Conservation (phyloP, 2,888 invertebrate genomes). For the Metallyticus violacea region DNA sequence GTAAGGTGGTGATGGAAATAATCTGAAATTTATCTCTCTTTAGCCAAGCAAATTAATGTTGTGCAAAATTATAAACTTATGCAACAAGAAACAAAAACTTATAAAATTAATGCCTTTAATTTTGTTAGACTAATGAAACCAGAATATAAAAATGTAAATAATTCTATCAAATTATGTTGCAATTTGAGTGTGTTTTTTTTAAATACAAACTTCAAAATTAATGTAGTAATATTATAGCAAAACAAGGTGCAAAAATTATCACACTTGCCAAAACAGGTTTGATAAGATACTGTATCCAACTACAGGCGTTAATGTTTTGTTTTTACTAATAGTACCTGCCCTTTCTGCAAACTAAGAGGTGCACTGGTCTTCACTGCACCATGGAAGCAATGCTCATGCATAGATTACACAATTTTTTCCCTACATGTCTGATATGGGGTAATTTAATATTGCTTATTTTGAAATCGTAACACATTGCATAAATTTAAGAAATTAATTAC, state of each 20-base stretch:
- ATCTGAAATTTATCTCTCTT: neutral
- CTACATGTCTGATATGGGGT: neutral
- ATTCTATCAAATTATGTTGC: neutral
- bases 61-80: neutral
- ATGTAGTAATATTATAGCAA: neutral
- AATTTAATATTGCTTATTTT: too few species aligned
- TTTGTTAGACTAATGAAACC: neutral
- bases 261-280: conserved; percentile 15
- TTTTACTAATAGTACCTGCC: conserved; percentile 10
- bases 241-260: neutral
- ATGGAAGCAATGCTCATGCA: neutral
- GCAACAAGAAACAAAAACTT: neutral
- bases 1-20: neutral
- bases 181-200: neutral
- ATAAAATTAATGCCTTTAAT: neutral
- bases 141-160: neutral
- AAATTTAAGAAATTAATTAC: neutral
- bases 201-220: neutral
- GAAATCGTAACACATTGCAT: neutral
- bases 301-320: conserved; percentile 12
- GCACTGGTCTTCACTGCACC: neutral
- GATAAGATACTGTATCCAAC: conserved; percentile 1
- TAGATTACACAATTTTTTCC: neutral
- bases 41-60: neutral
- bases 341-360: neutral